These are phyloP conservation scores for Maniola jurtina DNA, from an alignment of 1,140 invertebrate genomes.

Conservation along the genomic window DNA sequence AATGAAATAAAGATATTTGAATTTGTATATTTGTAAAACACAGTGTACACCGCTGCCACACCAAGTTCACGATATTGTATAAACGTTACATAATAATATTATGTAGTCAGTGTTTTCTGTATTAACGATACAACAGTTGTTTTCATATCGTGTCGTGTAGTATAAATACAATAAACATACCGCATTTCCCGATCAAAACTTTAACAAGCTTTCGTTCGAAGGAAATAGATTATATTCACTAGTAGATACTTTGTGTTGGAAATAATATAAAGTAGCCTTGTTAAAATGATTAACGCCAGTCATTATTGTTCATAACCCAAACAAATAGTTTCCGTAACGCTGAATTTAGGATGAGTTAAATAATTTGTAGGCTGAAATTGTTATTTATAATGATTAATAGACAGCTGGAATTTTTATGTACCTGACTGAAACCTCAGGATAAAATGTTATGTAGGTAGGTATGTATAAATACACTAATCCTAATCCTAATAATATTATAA, in stretches of 20 bases:
- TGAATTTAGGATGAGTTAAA: constrained; percentile 19
- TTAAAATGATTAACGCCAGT: constrained; percentile 15
- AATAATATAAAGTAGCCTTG: constrained; percentile 14
- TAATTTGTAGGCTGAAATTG: constrained; percentile 14
- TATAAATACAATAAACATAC: neutral
- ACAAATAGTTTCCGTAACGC: constrained; percentile 23
- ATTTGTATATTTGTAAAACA: too few species aligned
- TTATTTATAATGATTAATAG: constrained; percentile 17
- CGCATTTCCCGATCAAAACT: constrained; percentile 34
- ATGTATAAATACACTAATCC: too few species aligned
- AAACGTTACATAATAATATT: too few species aligned
- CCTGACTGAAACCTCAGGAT: too few species aligned
- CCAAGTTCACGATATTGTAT: too few species aligned
- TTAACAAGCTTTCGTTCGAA: constrained; percentile 32
- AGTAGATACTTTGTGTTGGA: constrained; percentile 8
- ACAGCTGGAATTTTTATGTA: neutral
- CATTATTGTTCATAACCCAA: constrained; percentile 9
- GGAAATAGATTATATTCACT: constrained; percentile 24
- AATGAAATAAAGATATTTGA: too few species aligned
- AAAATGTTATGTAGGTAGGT: too few species aligned
- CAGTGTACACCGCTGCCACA: too few species aligned
- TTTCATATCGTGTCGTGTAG: neutral
- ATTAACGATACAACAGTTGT: neutral
- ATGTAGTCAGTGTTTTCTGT: too few species aligned
- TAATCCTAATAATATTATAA: too few species aligned